phyloP scores from a whole-genome alignment of 2,888 invertebrate species.

The Microctonus aethiopoides region DNA sequence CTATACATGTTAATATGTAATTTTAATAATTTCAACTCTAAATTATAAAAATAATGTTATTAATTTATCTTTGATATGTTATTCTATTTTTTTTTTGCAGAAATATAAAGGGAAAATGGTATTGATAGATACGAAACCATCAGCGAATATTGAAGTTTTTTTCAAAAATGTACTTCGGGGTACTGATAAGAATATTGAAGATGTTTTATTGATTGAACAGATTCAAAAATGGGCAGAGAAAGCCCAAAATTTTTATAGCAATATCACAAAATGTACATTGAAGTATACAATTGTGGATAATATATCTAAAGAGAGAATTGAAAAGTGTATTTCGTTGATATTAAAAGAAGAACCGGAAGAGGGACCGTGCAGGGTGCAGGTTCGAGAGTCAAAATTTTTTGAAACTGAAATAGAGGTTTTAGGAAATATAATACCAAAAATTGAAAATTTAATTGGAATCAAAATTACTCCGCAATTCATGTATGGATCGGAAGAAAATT shows the following conservation, averaged over 20 bases:
- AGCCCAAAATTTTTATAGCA: constrained; percentile 38
- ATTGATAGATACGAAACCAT: background rate
- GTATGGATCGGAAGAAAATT: constrained; percentile 6
- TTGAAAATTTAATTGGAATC: constrained; percentile 34
- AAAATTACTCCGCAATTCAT: constrained; percentile 40
- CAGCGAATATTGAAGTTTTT: constrained; percentile 3
- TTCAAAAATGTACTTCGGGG: constrained; percentile 23
- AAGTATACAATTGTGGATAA: constrained; percentile 20
- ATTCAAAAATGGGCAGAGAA: constrained; percentile 46
- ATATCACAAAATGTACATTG: constrained; percentile 32
- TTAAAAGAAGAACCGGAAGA: constrained; percentile 40
- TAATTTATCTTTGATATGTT: background rate
- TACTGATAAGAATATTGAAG: constrained; percentile 13
- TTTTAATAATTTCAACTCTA: too few relatives aligned
- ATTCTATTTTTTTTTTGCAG: background rate
- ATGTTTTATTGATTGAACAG: constrained; percentile 37
- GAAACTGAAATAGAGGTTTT: constrained; percentile 38
- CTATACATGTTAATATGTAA: too few relatives aligned
- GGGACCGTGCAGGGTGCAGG: constrained; percentile 11
- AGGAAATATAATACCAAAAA: constrained; percentile 38
- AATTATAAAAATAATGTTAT: too few relatives aligned
- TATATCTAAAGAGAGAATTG: background rate
- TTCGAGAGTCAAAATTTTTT: constrained; percentile 40
- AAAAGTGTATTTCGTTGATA: too few relatives aligned
- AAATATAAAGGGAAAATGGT: background rate